Conservation (phyloP, 1,140 invertebrate genomes). For the Diploscapter pachys region DNA sequence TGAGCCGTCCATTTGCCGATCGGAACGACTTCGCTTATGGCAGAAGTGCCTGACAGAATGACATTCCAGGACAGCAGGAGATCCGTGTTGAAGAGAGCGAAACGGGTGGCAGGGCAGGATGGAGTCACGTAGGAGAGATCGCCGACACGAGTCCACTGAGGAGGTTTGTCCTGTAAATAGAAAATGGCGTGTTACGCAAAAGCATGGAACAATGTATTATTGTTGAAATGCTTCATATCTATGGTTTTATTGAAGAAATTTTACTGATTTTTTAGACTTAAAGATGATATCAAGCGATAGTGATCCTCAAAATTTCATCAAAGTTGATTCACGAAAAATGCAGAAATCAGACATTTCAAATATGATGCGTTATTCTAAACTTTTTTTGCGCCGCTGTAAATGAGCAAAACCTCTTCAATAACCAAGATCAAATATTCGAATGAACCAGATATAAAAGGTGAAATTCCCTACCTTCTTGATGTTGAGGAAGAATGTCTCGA, state of each 20-base stretch:
- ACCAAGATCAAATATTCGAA: not conserved
- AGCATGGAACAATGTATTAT: not conserved
- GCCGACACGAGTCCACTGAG: constrained; percentile 20
- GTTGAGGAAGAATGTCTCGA: constrained; percentile 38
- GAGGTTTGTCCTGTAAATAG: constrained; percentile 21
- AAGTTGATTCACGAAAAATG: not conserved
- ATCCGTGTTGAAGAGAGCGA: constrained; percentile 20
- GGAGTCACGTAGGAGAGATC: constrained; percentile 23
- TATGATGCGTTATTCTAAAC: not conserved
- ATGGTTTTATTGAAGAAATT: not conserved
- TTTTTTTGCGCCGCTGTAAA: not conserved
- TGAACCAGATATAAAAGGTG: not conserved
- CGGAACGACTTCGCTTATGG: too few species aligned
- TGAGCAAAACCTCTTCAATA: not conserved
- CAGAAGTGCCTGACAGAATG: too few species aligned
- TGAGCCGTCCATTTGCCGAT: too few species aligned
- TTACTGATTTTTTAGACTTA: not conserved
- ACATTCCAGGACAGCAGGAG: not conserved
- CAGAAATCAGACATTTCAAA: too few species aligned
- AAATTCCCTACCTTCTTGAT: constrained; percentile 43
- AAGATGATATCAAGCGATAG: not conserved
- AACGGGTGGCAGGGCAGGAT: constrained; percentile 27
- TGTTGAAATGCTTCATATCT: not conserved
- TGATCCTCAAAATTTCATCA: constrained; percentile 1
- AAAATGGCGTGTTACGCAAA: not conserved